phyloP scores from a whole-genome alignment of 2,888 invertebrate species.

The Seira ritae region DNA sequence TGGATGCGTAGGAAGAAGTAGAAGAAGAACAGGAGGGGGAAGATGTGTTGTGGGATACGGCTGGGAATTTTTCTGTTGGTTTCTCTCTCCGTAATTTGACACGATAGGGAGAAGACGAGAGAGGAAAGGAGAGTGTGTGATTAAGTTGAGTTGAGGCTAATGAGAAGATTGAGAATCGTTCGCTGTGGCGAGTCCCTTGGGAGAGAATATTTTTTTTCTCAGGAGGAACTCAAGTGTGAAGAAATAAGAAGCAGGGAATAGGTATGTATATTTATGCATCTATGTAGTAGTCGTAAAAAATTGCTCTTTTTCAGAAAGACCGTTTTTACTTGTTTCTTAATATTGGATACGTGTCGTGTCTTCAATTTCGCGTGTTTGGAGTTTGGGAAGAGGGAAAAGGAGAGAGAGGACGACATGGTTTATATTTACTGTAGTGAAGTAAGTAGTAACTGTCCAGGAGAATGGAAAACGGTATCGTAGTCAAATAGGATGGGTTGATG shows the following conservation, averaged over 20 bases:
- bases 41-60: neutral
- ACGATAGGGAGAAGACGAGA: constrained; percentile 58
- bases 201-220: constrained; percentile 67
- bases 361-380: neutral
- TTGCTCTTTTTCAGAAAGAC: neutral
- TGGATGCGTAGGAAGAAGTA: neutral
- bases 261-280: neutral
- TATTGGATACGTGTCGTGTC: neutral
- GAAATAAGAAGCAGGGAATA: constrained; percentile 26
- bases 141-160: constrained; percentile 72
- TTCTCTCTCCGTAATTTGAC: constrained; percentile 71
- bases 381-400: neutral
- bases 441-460: too few relatives aligned
- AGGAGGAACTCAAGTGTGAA: constrained; percentile 71
- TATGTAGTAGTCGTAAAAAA: neutral
- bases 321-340: constrained; percentile 22
- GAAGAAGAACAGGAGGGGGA: neutral
- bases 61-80: constrained; percentile 33
- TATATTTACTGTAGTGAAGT: too few relatives aligned
- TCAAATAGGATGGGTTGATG: too few relatives aligned
- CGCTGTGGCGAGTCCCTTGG: constrained; percentile 69
- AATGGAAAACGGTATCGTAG: too few relatives aligned
- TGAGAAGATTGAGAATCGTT: constrained; percentile 72
- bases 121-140: constrained; percentile 53
- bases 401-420: too few relatives aligned